Conservation (phyloP, 2,888 invertebrate species). For the Orgyia antiqua region DNA sequence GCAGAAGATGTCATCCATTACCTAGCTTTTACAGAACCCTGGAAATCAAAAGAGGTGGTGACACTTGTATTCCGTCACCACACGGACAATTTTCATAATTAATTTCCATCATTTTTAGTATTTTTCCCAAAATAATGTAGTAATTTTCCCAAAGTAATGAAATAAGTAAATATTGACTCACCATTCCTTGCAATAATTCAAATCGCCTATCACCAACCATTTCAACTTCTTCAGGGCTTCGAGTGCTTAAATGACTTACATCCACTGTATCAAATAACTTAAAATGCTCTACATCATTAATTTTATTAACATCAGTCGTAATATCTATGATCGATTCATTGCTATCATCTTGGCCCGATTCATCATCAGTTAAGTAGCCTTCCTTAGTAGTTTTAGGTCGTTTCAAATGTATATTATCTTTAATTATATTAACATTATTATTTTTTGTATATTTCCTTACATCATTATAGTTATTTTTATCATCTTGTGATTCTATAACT, state of each 20-base stretch:
- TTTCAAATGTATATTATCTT: background rate
- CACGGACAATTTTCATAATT: no score
- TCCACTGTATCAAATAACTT: constrained; percentile 40
- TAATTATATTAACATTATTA: background rate
- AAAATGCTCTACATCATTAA: constrained; percentile 13
- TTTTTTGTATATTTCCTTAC: constrained; percentile 2
- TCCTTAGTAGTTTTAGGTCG: constrained; percentile 18
- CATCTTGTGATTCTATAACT: no score
- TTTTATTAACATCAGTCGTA: constrained; percentile 14
- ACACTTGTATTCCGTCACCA: no score
- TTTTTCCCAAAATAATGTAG: no score
- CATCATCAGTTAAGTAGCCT: constrained; percentile 21
- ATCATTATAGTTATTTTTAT: no score
- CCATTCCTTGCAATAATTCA: constrained; percentile 17
- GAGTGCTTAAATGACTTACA: constrained; percentile 42
- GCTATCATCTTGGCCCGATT: background rate
- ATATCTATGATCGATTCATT: constrained; percentile 6
- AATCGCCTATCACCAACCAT: constrained; percentile 24
- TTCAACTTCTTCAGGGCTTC: constrained; percentile 44
- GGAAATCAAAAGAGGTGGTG: no score
- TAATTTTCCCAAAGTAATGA: no score
- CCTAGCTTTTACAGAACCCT: no score
- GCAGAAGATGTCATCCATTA: no score
- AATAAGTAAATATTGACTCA: no score
- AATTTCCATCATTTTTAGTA: no score